Base-by-base conservation (phyloP, 2,113 vertebrate species). In the Oenanthe oenanthe region DNA sequence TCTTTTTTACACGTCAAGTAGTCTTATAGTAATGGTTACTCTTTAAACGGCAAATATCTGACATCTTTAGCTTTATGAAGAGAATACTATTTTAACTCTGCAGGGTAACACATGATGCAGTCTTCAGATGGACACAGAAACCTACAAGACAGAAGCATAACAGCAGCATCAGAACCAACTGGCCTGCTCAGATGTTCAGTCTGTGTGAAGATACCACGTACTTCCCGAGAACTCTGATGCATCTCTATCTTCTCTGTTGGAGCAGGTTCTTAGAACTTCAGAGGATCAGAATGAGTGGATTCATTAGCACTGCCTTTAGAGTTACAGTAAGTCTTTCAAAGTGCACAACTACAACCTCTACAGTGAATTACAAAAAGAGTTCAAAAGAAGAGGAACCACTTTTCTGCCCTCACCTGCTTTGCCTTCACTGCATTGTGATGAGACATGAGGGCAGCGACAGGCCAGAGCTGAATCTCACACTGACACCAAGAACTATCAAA, bases 391-490 rank as follows among this genome's bases (percentile, higher is more conserved):
- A 68, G 47, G 42, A 94, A 57, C 13, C 22, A 29, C 40, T 42
- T 48, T 57, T 48, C 40, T 18, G n/a, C 17, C 28, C 78, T 53
- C 54, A 43, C 26, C 18, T 45, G 12, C 20, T 78, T 53, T 66
- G 45, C 40, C 18, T 45, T 42, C 34, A 21, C 22, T 25, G 50
- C 32, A 10, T 7, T 17, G 9, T 3, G 0, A 31, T 21, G 34
- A 0, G 5, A 21, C 1, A 1, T 7, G 42, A 78, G 8, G 66
- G 36, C 62, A 67, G 38, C 3, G 32, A 78, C 2, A 4, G 34
- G 61, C 12, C 66, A 51, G 24, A 42, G 32, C 0, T 7, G 34
- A 74, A 11, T 11, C 29, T 58, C 40, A 67, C 4, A 1, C 0
- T 24, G 34, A 79, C 67, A 82, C 13, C 28, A 79, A 62, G 32